phyloP scores from a whole-genome alignment of 2,797 vertebrate species.

The Neosilurus mollespiculum region DNA sequence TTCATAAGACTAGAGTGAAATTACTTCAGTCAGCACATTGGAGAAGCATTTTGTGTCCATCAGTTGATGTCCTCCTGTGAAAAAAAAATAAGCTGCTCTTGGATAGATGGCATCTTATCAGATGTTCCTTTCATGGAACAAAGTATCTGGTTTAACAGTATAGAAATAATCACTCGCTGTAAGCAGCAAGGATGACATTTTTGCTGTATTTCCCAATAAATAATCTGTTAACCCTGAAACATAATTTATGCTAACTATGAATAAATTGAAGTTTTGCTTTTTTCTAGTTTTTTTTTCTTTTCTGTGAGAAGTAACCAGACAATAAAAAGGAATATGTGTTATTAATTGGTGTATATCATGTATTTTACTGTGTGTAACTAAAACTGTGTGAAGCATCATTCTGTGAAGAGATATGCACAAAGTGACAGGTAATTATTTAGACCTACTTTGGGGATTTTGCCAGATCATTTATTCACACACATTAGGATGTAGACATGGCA shows the following conservation, averaged over 20 bases:
- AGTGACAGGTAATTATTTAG: slow-evolving; percentile 33
- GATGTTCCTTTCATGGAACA: slow-evolving; percentile 44
- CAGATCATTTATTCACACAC: slow-evolving; percentile 40
- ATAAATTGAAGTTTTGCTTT: not conserved
- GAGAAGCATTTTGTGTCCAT: slow-evolving; percentile 36
- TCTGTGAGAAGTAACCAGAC: slow-evolving; percentile 10
- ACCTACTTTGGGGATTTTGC: not conserved
- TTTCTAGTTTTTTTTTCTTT: not conserved
- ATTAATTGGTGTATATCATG: slow-evolving; percentile 12
- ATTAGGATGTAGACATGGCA: slow-evolving; percentile 36
- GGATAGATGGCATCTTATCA: slow-evolving; percentile 45
- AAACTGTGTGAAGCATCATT: slow-evolving; percentile 26
- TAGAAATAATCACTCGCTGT: slow-evolving; percentile 16
- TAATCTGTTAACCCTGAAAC: too few species aligned
- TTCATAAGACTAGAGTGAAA: slow-evolving; percentile 36
- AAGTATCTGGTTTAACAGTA: slow-evolving; percentile 37
- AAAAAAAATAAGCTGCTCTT: slow-evolving; percentile 43
- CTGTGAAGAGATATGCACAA: slow-evolving; percentile 21
- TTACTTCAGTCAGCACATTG: slow-evolving; percentile 38
- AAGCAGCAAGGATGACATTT: not conserved
- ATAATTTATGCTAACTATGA: too few species aligned
- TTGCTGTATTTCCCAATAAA: too few species aligned
- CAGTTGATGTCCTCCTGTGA: slow-evolving; percentile 47
- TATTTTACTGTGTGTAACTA: not conserved
- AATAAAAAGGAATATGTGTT: not conserved